Base-by-base conservation (phyloP, 2,113 vertebrate species). In the Triplophysa rosa region DNA sequence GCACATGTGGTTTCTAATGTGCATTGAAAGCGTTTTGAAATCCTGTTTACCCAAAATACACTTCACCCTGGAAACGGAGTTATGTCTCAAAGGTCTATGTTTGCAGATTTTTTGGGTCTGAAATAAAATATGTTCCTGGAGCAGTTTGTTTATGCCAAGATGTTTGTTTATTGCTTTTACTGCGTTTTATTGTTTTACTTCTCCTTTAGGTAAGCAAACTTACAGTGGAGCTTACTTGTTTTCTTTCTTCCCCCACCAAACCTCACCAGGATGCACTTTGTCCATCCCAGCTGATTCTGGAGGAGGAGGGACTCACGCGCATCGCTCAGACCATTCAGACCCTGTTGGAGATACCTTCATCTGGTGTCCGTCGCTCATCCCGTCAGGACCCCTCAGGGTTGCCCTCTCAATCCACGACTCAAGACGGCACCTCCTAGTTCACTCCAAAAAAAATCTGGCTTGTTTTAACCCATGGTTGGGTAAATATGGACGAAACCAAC, bases 281-380 rank as follows among this genome's bases (percentile, higher is more conserved):
- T 86, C 89, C 92, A 8, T 80, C 93, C 33, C 92, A 93, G 68
- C 93, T 94, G 86, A 91, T 94, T 82, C 72, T 85, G 87, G 94
- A 95, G 79, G 94, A 94, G 2, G 94, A 95, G 80, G 94, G 94
- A 1, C 88, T 95, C 86, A 87, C 82, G 11, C 88, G 91, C 1
- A 79, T 95, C 67, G 91, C 92, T 69, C 90, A 90, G 64, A 91
- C 89, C 0, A 67, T 95, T 81, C 93, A 91, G 12, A 79, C 87
- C 1, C 82, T 95, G 83, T 82, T 92, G 52, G 90, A 94, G 16
- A 74, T 90, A 69, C 80, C 52, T 19, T 79, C 6, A 11, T 74
- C 67, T 1, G 81, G 68, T 23, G 16, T 78, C 2, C 66, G 79
- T n/a, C 76, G 86, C 74, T 42, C 42, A 24, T 82, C 75, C 0